A percentile compares a stretch with the other conserved stretches of the same genome.
Evolutionary conservation across 2,113 vertebrate species (phyloP).

Genomic region (Nymphicus hollandicus): DNA sequence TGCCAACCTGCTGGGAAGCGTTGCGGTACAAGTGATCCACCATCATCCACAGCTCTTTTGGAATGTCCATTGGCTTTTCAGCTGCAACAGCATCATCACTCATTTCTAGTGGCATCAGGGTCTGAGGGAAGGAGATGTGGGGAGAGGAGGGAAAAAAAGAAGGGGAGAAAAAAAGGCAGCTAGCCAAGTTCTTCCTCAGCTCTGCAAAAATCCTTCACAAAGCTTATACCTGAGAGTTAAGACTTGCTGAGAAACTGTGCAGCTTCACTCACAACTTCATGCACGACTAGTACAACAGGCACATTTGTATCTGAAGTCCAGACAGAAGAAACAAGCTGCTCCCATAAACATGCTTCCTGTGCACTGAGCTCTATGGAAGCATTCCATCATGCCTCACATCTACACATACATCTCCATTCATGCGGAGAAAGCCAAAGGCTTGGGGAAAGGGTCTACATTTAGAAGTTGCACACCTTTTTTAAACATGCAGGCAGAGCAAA

Average conservation of each 20-base stretch:
- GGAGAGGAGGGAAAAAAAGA: not conserved
- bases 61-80: conserved; percentile 87
- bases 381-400: not conserved
- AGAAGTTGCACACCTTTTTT: not conserved
- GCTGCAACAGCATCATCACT: conserved; percentile 22
- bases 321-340: not conserved
- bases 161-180: not conserved
- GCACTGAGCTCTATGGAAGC: not conserved
- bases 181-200: not conserved
- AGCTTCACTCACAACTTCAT: not conserved
- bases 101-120: conserved; percentile 61
- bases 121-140: conserved; percentile 56
- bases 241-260: not conserved
- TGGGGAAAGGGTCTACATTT: not conserved
- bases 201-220: not conserved
- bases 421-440: not conserved
- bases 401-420: not conserved
- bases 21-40: conserved; percentile 90
- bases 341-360: accelerated
- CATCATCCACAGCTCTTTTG: conserved; percentile 97
- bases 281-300: not conserved
- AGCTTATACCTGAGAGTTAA: not conserved
- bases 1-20: conserved; percentile 88
- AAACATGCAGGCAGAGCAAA: not conserved
- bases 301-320: not conserved